Conservation (phyloP, 2,888 invertebrate genomes). For the Odontothrips loti region DNA sequence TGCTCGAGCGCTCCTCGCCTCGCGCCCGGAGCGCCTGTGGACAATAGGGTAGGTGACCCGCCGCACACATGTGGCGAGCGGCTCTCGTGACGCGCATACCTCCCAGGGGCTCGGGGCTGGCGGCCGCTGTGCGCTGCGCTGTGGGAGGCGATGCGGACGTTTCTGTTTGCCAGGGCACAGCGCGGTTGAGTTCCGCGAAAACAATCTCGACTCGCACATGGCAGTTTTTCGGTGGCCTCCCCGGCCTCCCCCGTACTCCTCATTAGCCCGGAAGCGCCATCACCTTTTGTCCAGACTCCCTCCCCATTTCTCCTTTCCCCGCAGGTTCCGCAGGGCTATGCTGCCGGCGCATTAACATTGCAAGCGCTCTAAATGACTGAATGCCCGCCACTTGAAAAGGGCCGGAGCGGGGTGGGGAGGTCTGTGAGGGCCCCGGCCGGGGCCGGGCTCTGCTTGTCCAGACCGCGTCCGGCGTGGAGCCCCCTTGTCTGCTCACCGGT, state of each 20-base stretch:
- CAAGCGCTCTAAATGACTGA: constrained; percentile 15
- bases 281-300: background rate
- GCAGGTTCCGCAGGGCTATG: background rate
- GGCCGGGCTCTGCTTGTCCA: background rate
- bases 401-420: background rate
- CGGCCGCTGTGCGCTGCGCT: background rate
- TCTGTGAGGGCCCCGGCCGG: background rate
- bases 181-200: background rate
- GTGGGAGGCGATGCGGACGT: too few species aligned
- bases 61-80: background rate
- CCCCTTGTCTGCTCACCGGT: too few species aligned
- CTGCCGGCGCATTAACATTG: background rate
- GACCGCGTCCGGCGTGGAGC: background rate
- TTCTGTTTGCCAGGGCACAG: too few species aligned
- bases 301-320: background rate
- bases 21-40: background rate
- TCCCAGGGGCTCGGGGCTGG: background rate
- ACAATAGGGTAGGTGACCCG: background rate
- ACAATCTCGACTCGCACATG: background rate
- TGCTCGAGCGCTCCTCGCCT: too few species aligned
- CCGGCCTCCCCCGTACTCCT: background rate
- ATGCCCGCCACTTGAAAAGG: constrained; percentile 4
- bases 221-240: background rate
- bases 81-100: background rate
- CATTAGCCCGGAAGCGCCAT: background rate